phyloP scores from a whole-genome alignment of 37 sponge, comb jelly and placozoan genomes.

The Beroe forskalii region DNA sequence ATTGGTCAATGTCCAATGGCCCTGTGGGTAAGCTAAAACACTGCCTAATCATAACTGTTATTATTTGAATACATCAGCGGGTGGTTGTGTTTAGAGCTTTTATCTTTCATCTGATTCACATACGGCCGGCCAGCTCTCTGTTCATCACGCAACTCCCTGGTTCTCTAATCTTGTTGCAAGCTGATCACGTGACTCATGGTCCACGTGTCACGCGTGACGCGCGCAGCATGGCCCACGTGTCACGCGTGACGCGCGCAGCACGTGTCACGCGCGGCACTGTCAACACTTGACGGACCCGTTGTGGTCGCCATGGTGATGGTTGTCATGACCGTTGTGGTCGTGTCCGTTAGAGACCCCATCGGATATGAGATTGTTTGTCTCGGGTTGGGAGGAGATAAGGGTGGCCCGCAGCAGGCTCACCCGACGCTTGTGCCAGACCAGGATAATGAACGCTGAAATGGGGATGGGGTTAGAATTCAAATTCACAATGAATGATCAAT shows the following conservation, averaged over 20 bases:
- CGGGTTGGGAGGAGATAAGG: slow-evolving; percentile 8
- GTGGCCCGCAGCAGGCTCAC: neutral
- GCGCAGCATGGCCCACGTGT: no score
- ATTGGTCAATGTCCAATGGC: no score
- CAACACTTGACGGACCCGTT: neutral
- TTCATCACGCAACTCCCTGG: no score
- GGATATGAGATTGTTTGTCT: slow-evolving; percentile 30
- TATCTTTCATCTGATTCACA: no score
- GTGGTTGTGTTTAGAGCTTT: no score
- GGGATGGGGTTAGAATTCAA: neutral
- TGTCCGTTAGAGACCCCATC: slow-evolving; percentile 9
- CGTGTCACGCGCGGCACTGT: neutral
- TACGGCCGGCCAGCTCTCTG: no score
- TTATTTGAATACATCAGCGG: no score
- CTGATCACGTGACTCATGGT: no score
- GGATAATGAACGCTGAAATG: slow-evolving; percentile 42
- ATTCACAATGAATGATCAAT: neutral
- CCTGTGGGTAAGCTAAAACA: no score
- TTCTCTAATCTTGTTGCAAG: no score
- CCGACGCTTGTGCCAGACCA: slow-evolving; percentile 35
- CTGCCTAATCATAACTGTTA: no score
- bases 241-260: neutral
- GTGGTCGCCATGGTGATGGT: neutral
- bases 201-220: no score
- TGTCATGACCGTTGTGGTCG: neutral